phyloP scores from a whole-genome alignment of 2,888 invertebrate genomes.

The Drosophila percnosoma region DNA sequence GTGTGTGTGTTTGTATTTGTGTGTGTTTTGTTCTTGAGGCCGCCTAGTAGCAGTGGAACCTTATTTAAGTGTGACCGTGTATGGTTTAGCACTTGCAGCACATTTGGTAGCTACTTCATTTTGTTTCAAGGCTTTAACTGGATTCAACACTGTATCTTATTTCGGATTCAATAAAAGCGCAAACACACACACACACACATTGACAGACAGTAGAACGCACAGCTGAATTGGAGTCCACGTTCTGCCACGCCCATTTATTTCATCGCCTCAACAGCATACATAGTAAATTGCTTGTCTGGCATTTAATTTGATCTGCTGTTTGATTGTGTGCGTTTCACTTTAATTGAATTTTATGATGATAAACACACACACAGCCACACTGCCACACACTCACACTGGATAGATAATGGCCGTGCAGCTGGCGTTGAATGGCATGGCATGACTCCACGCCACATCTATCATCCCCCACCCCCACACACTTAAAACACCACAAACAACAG shows the following conservation, averaged over 20 bases:
- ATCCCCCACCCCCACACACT: not conserved
- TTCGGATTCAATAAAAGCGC: constrained; percentile 58
- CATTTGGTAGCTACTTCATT: constrained; percentile 21
- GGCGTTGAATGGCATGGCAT: constrained; percentile 10
- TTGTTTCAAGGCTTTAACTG: constrained; percentile 32
- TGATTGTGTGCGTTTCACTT: constrained; percentile 79
- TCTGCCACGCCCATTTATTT: constrained; percentile 56
- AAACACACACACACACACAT: constrained; percentile 12
- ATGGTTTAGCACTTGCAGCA: constrained; percentile 8
- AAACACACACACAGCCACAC: constrained; percentile 42
- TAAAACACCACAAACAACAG: not conserved
- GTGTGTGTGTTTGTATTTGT: not conserved
- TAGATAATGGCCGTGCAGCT: constrained; percentile 31
- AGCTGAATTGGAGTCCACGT: constrained; percentile 36
- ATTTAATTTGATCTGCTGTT: constrained; percentile 81
- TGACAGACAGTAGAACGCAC: not conserved
- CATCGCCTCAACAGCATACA: constrained; percentile 50
- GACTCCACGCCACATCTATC: not conserved
- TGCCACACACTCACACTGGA: constrained; percentile 1
- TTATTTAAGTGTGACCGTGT: constrained; percentile 45
- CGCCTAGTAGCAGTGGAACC: constrained; percentile 19
- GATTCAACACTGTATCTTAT: constrained; percentile 55
- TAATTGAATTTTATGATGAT: constrained; percentile 80
- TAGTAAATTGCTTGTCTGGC: constrained; percentile 79
- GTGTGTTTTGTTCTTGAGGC: constrained; percentile 7